phyloP scores from a whole-genome alignment of 2,113 vertebrate genomes.

The Fulmarus glacialis region DNA sequence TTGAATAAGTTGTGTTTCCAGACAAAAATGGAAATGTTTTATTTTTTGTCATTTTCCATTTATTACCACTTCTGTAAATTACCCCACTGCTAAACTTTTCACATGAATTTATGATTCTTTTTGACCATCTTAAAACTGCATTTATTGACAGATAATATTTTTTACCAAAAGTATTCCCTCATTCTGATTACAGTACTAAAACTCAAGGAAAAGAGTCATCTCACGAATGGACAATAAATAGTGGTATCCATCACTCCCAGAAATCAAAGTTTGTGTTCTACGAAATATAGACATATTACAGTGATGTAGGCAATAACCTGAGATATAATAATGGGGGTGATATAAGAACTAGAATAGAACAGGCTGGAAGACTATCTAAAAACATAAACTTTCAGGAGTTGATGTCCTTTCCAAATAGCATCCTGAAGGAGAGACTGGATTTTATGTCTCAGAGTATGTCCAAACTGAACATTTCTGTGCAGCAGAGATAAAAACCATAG shows the following conservation, averaged over 20 bases:
- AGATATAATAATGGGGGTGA: not conserved
- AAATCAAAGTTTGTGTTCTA: slow-evolving; percentile 37
- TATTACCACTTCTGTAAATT: not conserved
- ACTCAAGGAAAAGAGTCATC: not conserved
- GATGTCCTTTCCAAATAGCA: not conserved
- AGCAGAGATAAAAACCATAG: not conserved
- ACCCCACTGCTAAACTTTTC: not conserved
- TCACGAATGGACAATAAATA: slow-evolving; percentile 12
- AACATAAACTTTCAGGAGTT: not conserved
- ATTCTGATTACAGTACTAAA: slow-evolving; percentile 42
- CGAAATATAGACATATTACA: not conserved
- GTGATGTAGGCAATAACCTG: not conserved
- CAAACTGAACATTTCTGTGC: not conserved
- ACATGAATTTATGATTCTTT: not conserved
- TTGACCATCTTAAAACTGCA: not conserved
- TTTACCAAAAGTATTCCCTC: not conserved
- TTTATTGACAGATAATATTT: slow-evolving; percentile 40
- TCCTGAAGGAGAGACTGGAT: slow-evolving; percentile 22
- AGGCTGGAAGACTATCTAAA: not conserved
- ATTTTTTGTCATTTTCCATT: not conserved
- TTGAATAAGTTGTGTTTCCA: not conserved
- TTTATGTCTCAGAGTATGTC: slow-evolving; percentile 10
- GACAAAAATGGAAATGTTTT: not conserved
- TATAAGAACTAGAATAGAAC: not conserved
- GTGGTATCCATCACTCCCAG: not conserved